Conservation (phyloP, 2,113 vertebrate genomes). For the Aramus guarauna region DNA sequence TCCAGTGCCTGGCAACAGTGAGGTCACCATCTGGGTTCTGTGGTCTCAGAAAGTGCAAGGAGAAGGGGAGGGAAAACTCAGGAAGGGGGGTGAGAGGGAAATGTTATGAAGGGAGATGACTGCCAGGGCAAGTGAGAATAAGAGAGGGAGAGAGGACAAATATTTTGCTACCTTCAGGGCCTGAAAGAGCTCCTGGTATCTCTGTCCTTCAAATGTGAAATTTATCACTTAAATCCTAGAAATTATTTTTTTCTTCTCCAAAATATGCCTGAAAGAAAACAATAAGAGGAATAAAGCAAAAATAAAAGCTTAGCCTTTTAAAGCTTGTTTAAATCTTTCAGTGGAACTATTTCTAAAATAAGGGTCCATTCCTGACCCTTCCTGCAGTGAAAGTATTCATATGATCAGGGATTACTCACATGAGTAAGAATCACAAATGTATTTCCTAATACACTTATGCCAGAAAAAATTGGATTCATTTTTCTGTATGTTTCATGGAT, state of each 20-base stretch:
- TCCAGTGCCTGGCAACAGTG: background rate
- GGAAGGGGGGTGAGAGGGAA: background rate
- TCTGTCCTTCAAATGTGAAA: background rate
- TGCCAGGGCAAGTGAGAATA: background rate
- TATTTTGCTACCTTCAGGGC: background rate
- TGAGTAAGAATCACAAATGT: background rate
- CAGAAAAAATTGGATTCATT: background rate
- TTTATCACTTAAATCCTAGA: background rate
- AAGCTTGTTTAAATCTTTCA: background rate
- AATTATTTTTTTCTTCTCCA: background rate
- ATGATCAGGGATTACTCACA: background rate
- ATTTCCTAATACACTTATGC: background rate
- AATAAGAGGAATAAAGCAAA: background rate
- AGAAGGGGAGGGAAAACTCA: conserved; percentile 12
- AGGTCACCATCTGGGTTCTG: conserved; percentile 34
- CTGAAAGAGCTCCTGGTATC: background rate
- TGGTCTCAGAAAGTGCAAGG: conserved; percentile 11
- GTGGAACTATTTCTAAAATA: background rate
- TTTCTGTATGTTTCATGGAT: background rate
- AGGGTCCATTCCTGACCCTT: background rate
- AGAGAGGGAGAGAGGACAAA: background rate
- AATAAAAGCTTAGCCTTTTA: background rate
- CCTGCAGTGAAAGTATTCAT: background rate
- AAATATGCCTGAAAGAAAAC: background rate
- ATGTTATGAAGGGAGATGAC: background rate